Percentiles rank a stretch among this genome's conserved stretches.
phyloP scores from a whole-genome alignment of 2,888 invertebrate genomes.

The Cheilosia vulpina region DNA sequence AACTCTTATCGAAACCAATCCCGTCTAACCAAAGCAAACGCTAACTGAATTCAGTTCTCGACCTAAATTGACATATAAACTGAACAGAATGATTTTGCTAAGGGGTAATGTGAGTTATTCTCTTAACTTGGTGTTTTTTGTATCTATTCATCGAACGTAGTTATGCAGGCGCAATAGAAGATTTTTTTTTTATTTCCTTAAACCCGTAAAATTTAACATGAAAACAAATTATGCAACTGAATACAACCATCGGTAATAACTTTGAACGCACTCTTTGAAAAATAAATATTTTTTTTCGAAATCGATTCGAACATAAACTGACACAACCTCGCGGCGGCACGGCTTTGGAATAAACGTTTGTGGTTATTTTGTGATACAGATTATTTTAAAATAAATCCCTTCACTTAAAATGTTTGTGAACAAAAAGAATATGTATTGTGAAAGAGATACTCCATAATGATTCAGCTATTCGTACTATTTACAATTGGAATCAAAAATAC shows the following conservation, averaged over 20 bases:
- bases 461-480: background rate
- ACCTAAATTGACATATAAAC: too few relatives aligned
- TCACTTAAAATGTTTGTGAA: background rate
- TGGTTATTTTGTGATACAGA: slow-evolving; percentile 31
- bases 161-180: too few relatives aligned
- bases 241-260: slow-evolving; percentile 3
- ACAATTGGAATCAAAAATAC: background rate
- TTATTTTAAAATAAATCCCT: slow-evolving; percentile 10
- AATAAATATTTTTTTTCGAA: slow-evolving; percentile 13
- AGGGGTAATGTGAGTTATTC: too few relatives aligned
- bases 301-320: slow-evolving; percentile 43
- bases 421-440: background rate
- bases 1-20: too few relatives aligned
- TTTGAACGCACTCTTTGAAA: slow-evolving; percentile 11
- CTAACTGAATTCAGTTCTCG: too few relatives aligned
- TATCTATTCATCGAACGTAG: too few relatives aligned
- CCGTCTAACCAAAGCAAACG: too few relatives aligned
- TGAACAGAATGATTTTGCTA: too few relatives aligned
- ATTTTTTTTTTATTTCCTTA: too few relatives aligned
- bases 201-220: too few relatives aligned
- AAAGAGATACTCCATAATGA: background rate
- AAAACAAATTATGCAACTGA: slow-evolving; percentile 16
- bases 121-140: too few relatives aligned
- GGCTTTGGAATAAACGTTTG: slow-evolving; percentile 61
- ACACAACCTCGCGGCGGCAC: slow-evolving; percentile 68